Conservation (phyloP, 2,797 vertebrate genomes). For the Tadarida brasiliensis region DNA sequence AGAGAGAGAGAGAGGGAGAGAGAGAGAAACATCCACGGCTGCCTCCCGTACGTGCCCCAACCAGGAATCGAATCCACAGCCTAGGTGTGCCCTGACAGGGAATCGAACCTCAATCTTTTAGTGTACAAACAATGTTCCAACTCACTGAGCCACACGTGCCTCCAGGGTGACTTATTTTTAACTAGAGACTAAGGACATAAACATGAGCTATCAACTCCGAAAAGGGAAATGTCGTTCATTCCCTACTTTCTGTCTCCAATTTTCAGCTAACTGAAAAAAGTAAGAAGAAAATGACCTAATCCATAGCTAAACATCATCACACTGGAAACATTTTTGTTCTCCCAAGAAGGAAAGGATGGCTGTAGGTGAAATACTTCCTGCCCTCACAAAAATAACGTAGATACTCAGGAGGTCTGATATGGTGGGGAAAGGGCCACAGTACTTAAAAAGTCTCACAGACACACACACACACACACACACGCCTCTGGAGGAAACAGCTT, state of each 20-base stretch:
- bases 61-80: neutral
- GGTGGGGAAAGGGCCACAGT: neutral
- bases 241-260: neutral
- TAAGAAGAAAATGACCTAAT: conserved; percentile 12
- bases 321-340: conserved; percentile 5
- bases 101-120: neutral
- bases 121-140: neutral
- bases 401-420: neutral
- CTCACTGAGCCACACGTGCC: neutral
- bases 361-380: neutral
- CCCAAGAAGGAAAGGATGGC: conserved; percentile 14
- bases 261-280: conserved; percentile 4
- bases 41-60: no score
- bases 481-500: neutral
- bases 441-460: neutral
- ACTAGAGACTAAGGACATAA: neutral
- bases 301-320: neutral
- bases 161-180: neutral
- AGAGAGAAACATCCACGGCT: no score
- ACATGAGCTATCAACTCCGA: neutral
- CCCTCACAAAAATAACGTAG: conserved; percentile 20
- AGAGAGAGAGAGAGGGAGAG: no score
- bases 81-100: neutral
- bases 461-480: neutral
- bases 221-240: neutral